Conservation (phyloP, 2,797 vertebrate genomes). For the Gymnopithys bicolor region DNA sequence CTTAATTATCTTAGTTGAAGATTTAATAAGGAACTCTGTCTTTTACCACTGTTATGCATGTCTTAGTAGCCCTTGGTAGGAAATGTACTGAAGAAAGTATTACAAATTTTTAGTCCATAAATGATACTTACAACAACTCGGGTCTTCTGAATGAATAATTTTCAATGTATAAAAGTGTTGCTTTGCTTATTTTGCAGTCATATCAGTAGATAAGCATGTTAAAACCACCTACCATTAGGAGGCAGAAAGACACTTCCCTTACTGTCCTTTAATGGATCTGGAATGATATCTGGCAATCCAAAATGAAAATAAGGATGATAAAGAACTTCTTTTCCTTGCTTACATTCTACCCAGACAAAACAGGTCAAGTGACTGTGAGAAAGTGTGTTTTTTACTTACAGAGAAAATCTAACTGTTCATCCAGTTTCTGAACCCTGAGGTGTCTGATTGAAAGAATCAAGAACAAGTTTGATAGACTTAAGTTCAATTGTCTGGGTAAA, state of each 20-base stretch:
- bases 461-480: not conserved
- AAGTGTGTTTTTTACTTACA: accelerated
- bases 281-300: not conserved
- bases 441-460: not conserved
- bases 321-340: not conserved
- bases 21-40: not conserved
- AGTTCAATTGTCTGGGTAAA: not conserved
- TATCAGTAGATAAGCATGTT: not conserved
- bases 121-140: not conserved
- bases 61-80: not conserved
- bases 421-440: not conserved
- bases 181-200: not conserved
- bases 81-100: not conserved
- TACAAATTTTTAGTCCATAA: not conserved
- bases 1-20: not conserved
- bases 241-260: not conserved
- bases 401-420: not conserved
- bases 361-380: not conserved
- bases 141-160: not conserved
- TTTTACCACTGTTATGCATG: not conserved
- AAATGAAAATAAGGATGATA: not conserved
- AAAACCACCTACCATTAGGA: not conserved
- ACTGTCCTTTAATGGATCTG: not conserved
- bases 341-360: not conserved
- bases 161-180: not conserved